These are phyloP conservation scores for Loxodonta africana DNA, from an alignment of 2,113 vertebrate species.

Conservation along the genomic window DNA sequence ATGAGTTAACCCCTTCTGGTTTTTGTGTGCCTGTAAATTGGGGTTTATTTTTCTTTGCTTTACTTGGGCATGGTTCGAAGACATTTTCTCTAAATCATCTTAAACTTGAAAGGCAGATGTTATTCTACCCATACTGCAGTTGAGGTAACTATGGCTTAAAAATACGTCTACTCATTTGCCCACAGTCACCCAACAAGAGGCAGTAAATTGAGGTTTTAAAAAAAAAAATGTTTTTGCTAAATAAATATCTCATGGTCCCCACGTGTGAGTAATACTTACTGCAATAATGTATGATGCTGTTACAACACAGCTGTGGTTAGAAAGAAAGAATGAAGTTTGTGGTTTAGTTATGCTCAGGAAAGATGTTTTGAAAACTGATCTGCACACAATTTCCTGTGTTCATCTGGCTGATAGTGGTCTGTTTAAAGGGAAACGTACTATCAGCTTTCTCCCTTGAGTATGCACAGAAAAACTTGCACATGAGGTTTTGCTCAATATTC, in stretches of 20 bases:
- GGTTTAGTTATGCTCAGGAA: slow-evolving; percentile 14
- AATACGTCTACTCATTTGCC: neutral
- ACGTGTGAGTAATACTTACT: neutral
- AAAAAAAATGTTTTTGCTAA: neutral
- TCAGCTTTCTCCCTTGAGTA: neutral
- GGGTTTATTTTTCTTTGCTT: slow-evolving; percentile 17
- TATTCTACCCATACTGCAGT: neutral
- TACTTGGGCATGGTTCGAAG: neutral
- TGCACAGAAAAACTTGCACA: neutral
- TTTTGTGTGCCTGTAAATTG: neutral
- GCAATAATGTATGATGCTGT: neutral
- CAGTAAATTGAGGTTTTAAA: neutral
- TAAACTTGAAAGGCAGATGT: neutral
- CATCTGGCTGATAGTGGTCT: neutral
- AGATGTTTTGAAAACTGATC: slow-evolving; percentile 31
- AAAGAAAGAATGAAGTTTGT: slow-evolving; percentile 8
- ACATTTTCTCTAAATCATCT: slow-evolving; percentile 9
- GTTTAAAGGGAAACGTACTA: neutral
- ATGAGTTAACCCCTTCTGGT: neutral
- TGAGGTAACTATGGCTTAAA: neutral
- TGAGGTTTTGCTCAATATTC: neutral
- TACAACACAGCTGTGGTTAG: neutral
- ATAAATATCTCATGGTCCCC: neutral
- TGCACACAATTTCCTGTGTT: slow-evolving; percentile 8
- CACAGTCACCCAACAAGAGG: neutral